These are phyloP conservation scores for Epicampocera succincta DNA, from an alignment of 2,888 invertebrate genomes.

Conservation along the genomic window DNA sequence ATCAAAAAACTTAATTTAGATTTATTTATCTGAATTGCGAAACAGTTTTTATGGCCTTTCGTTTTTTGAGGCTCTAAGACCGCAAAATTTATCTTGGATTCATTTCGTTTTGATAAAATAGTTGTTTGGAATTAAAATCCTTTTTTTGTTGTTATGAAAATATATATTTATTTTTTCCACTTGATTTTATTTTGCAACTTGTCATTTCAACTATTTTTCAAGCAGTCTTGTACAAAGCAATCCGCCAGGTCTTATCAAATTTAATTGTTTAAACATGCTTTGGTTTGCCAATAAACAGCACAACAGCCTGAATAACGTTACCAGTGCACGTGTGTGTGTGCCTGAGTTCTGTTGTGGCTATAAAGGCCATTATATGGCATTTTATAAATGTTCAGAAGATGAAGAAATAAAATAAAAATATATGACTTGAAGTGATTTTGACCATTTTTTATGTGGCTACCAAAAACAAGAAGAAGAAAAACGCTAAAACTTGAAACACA, in stretches of 20 bases:
- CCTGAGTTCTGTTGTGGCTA: neutral
- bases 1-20: too few relatives aligned
- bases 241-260: slow-evolving; percentile 22
- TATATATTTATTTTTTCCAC: slow-evolving; percentile 3
- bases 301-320: neutral
- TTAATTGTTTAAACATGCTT: slow-evolving; percentile 46
- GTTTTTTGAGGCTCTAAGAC: neutral
- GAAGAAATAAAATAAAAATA: neutral
- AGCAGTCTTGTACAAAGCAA: slow-evolving; percentile 9
- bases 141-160: slow-evolving; percentile 14
- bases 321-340: too few relatives aligned
- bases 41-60: neutral
- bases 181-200: neutral
- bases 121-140: slow-evolving; percentile 19
- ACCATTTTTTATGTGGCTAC: slow-evolving; percentile 24
- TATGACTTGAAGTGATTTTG: slow-evolving; percentile 16
- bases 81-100: slow-evolving; percentile 4
- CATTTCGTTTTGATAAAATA: slow-evolving; percentile 9
- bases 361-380: neutral
- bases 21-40: neutral
- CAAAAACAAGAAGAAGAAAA: neutral
- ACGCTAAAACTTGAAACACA: neutral
- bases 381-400: neutral
- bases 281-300: slow-evolving; percentile 26
- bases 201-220: slow-evolving; percentile 7